Percentiles rank a stretch among this genome's conserved stretches.
phyloP scores from a whole-genome alignment of 2,888 invertebrate species.

The Leucoma salicis region DNA sequence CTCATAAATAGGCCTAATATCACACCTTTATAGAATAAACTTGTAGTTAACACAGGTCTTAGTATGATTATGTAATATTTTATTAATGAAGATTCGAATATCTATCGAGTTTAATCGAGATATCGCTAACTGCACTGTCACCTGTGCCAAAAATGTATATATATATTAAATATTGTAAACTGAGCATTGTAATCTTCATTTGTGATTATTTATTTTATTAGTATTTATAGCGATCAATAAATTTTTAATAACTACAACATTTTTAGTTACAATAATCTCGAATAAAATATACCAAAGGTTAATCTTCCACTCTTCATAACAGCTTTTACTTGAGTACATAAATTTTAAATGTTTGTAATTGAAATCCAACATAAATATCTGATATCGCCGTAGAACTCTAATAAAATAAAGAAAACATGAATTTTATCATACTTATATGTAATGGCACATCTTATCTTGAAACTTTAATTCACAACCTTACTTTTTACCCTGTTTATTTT shows the following conservation, averaged over 20 bases:
- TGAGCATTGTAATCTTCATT: constrained; percentile 37
- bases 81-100: constrained; percentile 51
- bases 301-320: too few species aligned
- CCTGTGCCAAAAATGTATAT: constrained; percentile 79
- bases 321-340: too few species aligned
- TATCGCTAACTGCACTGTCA: constrained; percentile 62
- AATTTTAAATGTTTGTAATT: too few species aligned
- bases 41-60: constrained; percentile 73
- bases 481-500: neutral
- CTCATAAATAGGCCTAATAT: constrained; percentile 69
- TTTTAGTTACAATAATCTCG: too few species aligned
- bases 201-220: constrained; percentile 31
- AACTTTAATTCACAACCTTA: neutral
- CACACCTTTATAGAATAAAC: constrained; percentile 65
- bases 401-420: too few species aligned
- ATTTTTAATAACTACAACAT: too few species aligned
- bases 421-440: too few species aligned
- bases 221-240: constrained; percentile 1
- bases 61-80: constrained; percentile 65
- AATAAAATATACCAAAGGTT: too few species aligned
- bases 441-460: neutral
- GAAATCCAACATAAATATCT: too few species aligned
- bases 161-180: constrained; percentile 51
- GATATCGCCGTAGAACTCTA: too few species aligned
- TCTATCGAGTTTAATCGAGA: constrained; percentile 53